Conservation (phyloP, 2,888 invertebrate species). For the Nebria brevicollis region DNA sequence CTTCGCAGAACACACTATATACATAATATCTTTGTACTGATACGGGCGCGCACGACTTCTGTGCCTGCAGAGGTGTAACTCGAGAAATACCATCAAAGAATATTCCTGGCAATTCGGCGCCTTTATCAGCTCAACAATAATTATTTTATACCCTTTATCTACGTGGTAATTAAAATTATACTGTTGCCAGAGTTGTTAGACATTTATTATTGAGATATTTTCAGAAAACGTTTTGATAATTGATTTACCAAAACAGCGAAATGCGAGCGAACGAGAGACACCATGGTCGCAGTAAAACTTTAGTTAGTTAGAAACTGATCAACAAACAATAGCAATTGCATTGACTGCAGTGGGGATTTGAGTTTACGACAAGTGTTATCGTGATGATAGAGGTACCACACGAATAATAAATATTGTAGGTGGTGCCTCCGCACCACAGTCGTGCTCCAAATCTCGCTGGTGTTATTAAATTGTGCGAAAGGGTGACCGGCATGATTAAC, state of each 20-base stretch:
- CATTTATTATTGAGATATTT: not conserved
- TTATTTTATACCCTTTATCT: conserved; percentile 42
- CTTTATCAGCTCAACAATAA: conserved; percentile 26
- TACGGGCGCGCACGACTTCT: conserved; percentile 3
- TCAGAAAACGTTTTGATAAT: not conserved
- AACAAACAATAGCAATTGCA: conserved; percentile 11
- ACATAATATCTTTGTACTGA: conserved; percentile 6
- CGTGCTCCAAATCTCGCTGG: conserved; percentile 30
- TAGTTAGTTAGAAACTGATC: too few species aligned
- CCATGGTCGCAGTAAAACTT: too few species aligned
- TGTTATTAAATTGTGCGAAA: conserved; percentile 45
- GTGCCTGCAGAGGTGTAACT: not conserved
- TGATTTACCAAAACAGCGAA: not conserved
- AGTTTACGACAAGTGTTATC: conserved; percentile 37
- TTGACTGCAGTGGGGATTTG: conserved; percentile 29
- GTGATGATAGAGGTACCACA: conserved; percentile 35
- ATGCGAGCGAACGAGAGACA: too few species aligned
- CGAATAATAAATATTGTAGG: not conserved
- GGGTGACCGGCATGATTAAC: conserved; percentile 43
- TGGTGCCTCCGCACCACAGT: not conserved
- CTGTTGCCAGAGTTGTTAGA: conserved; percentile 16
- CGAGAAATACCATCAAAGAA: conserved; percentile 22
- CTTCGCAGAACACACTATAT: not conserved
- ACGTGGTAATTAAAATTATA: conserved; percentile 41
- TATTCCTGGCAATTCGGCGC: conserved; percentile 21